A percentile compares a stretch with the other conserved stretches of the same genome.
Evolutionary conservation across 2,888 invertebrate genomes (phyloP).

Genomic region (Philaethria dido): DNA sequence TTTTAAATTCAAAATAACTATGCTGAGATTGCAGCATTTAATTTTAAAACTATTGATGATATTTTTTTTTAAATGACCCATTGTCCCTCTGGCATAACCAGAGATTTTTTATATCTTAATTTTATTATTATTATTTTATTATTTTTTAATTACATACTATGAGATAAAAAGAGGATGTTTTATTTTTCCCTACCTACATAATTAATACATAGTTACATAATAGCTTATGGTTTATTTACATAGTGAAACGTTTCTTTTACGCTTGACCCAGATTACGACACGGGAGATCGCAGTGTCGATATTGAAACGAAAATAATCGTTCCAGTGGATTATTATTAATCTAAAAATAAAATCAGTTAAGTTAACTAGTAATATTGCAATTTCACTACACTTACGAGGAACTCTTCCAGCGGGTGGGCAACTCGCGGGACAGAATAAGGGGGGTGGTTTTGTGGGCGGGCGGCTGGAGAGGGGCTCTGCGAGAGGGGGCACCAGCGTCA

Average conservation of each 20-base stretch:
- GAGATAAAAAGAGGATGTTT: too few species aligned
- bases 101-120: too few species aligned
- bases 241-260: constrained; percentile 32
- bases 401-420: constrained; percentile 34
- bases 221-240: constrained; percentile 32
- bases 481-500: constrained; percentile 71
- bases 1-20: too few species aligned
- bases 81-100: too few species aligned
- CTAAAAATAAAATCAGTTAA: background rate
- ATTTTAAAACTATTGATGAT: too few species aligned
- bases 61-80: too few species aligned
- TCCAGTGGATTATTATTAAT: background rate
- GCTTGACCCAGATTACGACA: constrained; percentile 59
- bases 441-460: constrained; percentile 73
- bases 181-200: too few species aligned
- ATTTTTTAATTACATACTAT: too few species aligned
- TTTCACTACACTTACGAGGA: constrained; percentile 19
- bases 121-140: too few species aligned
- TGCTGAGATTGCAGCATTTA: too few species aligned
- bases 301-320: constrained; percentile 37
- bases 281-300: constrained; percentile 53
- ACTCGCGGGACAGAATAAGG: constrained; percentile 29
- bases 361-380: constrained; percentile 15
- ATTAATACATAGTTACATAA: constrained; percentile 13
- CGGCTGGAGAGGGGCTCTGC: constrained; percentile 71